A percentile compares a stretch with the other conserved stretches of the same genome.
phyloP scores from a whole-genome alignment of 2,888 invertebrate species.

The Liposcelis brunnea region DNA sequence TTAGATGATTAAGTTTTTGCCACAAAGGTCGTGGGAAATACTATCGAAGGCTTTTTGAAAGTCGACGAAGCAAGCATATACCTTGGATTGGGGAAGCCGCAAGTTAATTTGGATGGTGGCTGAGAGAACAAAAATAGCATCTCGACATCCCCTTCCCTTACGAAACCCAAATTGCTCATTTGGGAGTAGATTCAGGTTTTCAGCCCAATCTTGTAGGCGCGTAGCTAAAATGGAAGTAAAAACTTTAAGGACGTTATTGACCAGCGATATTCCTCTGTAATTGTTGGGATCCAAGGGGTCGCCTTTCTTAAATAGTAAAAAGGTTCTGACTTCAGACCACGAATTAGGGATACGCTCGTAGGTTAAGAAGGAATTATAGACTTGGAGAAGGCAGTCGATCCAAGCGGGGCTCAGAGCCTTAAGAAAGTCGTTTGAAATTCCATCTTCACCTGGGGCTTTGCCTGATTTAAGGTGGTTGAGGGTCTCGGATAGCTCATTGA shows the following conservation, averaged over 20 bases:
- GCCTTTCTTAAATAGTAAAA: slow-evolving; percentile 17
- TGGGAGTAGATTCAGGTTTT: slow-evolving; percentile 15
- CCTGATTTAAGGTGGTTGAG: slow-evolving; percentile 11
- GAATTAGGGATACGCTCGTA: no score
- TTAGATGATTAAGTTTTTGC: slow-evolving; percentile 12
- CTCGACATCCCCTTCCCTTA: slow-evolving; percentile 14
- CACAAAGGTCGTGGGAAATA: slow-evolving; percentile 15
- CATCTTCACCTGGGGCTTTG: slow-evolving; percentile 16
- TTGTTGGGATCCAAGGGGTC: slow-evolving; percentile 14
- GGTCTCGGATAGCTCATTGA: background rate
- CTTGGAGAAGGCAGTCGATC: no score
- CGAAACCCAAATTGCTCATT: slow-evolving; percentile 19
- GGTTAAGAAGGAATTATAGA: no score
- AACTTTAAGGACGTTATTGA: slow-evolving; percentile 15
- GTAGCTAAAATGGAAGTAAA: slow-evolving; percentile 15
- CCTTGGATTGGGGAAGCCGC: slow-evolving; percentile 11
- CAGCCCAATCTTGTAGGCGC: slow-evolving; percentile 15
- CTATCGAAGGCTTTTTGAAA: slow-evolving; percentile 16
- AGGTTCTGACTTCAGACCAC: no score
- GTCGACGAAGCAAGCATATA: slow-evolving; percentile 17
- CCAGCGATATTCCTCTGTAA: slow-evolving; percentile 15
- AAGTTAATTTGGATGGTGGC: slow-evolving; percentile 13
- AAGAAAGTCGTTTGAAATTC: slow-evolving; percentile 10
- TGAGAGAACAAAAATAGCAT: slow-evolving; percentile 17
- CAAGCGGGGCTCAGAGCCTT: no score